A percentile compares a stretch with the other conserved stretches of the same genome.
Evolutionary conservation across 2,797 vertebrate genomes (phyloP).

Genomic region (Takifugu rubripes): DNA sequence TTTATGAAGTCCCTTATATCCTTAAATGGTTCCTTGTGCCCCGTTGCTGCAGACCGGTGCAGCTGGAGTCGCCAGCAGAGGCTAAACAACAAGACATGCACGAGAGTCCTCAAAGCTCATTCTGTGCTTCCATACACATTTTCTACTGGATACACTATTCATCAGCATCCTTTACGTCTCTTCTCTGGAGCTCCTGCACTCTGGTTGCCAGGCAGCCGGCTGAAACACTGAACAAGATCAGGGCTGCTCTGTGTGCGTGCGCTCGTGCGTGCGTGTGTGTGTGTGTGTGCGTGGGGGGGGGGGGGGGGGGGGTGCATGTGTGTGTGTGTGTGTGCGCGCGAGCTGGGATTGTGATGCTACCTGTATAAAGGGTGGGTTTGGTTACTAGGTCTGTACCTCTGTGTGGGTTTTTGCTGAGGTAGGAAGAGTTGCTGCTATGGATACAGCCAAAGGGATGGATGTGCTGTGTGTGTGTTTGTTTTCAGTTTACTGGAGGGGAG

Average conservation of each 20-base stretch:
- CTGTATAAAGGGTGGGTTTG: slow-evolving; percentile 30
- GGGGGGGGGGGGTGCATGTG: neutral
- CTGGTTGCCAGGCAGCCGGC: slow-evolving; percentile 33
- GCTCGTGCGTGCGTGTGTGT: slow-evolving; percentile 7
- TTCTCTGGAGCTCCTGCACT: slow-evolving; percentile 44
- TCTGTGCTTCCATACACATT: slow-evolving; percentile 15
- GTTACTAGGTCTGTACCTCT: slow-evolving; percentile 47
- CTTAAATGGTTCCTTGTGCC: slow-evolving; percentile 13
- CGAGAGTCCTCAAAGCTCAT: slow-evolving; percentile 27
- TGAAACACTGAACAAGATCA: slow-evolving; percentile 13
- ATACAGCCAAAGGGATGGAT: slow-evolving; percentile 37
- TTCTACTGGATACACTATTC: slow-evolving; percentile 29
- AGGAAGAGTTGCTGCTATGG: slow-evolving; percentile 58
- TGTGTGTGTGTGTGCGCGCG: slow-evolving; percentile 9
- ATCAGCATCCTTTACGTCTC: slow-evolving; percentile 29
- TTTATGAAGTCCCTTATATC: slow-evolving; percentile 14
- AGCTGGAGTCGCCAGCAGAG: slow-evolving; percentile 43
- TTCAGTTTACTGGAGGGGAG: slow-evolving; percentile 17
- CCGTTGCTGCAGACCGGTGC: slow-evolving; percentile 39
- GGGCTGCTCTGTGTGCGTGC: slow-evolving; percentile 5
- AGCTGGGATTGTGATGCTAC: slow-evolving; percentile 13
- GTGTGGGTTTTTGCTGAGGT: slow-evolving; percentile 65
- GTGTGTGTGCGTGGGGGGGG: slow-evolving; percentile 1
- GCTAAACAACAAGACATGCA: slow-evolving; percentile 15
- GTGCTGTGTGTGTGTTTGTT: slow-evolving; percentile 28